Evolutionary conservation across 2,888 invertebrate genomes (phyloP), one percentile per base, ranked within the genome.

Genomic region (Chrysolina oricalcia): DNA sequence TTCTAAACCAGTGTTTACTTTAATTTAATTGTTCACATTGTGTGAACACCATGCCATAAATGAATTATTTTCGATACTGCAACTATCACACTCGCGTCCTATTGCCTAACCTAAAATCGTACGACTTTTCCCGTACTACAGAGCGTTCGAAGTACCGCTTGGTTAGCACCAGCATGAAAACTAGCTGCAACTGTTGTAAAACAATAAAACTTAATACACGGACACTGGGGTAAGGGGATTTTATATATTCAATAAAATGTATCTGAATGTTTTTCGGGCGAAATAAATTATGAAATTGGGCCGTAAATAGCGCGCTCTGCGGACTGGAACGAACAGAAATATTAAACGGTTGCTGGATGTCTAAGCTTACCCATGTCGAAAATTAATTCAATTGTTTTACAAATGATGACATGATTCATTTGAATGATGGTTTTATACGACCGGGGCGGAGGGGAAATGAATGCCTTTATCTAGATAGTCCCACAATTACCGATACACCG

Each of bases 371-470:
- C 87, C 88, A 88, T 88, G 88, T 88, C 82, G 88, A 88, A 88
- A 88, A 88, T 88, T 88, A 88, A 88, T 88, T 88, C 88, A 88
- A 88, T 88, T 88, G 88, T 88, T 85, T 88, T 86, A 88, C 87
- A 86, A 88, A 87, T 85, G 85, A 85, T 83, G 87, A 87, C 87
- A 87, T 86, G 87, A 87, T 87, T 87, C 87, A 87, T 87, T 87
- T 83, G 81, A 81, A 83, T 83, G 82, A 82, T 81, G 79, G 77
- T 78, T 76, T 78, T 73, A 59, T 77, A 72, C 68, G 68, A 69
- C 66, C 50, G 62, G 74, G 35, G 35, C 8, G 35, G 35, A 3
- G 35, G 35, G 70, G 59, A 68, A 11, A 27, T 56, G 59, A 40
- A 15, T 50, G 53, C 53, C 27, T 53, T 40, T 68, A 48, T 68